phyloP scores from a whole-genome alignment of 2,113 vertebrate genomes.

The Planiliza haematocheilus region DNA sequence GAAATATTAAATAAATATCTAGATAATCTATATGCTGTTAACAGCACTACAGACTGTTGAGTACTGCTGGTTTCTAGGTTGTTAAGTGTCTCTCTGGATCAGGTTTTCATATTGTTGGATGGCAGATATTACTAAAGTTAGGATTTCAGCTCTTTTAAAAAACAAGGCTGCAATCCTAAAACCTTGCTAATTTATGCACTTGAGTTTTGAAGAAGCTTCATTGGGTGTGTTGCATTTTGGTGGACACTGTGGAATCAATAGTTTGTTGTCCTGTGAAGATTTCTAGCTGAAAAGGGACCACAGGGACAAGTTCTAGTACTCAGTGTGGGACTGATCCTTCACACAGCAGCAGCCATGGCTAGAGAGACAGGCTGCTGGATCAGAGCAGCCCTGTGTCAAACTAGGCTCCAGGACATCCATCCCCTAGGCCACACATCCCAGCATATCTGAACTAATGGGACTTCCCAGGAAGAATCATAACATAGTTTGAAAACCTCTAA shows the following conservation, averaged over 20 bases:
- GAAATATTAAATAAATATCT: too few species aligned
- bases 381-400: constrained; percentile 60
- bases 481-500: constrained; percentile 57
- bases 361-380: constrained; percentile 42
- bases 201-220: neutral
- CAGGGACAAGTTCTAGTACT: constrained; percentile 7
- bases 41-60: too few species aligned
- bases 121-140: too few species aligned
- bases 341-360: constrained; percentile 43
- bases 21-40: too few species aligned
- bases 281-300: constrained; percentile 5
- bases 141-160: too few species aligned
- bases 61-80: too few species aligned
- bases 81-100: too few species aligned
- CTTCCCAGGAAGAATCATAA: constrained; percentile 60
- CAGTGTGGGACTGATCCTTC: constrained; percentile 37
- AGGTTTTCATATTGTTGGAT: too few species aligned
- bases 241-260: neutral
- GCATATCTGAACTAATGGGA: constrained; percentile 68
- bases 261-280: constrained; percentile 29
- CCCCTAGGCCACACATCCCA: constrained; percentile 43
- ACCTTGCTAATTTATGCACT: neutral
- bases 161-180: too few species aligned
- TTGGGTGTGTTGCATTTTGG: neutral
- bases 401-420: constrained; percentile 42